phyloP scores from a whole-genome alignment of 1,140 invertebrate genomes.

The Hylaeus anthracinus region DNA sequence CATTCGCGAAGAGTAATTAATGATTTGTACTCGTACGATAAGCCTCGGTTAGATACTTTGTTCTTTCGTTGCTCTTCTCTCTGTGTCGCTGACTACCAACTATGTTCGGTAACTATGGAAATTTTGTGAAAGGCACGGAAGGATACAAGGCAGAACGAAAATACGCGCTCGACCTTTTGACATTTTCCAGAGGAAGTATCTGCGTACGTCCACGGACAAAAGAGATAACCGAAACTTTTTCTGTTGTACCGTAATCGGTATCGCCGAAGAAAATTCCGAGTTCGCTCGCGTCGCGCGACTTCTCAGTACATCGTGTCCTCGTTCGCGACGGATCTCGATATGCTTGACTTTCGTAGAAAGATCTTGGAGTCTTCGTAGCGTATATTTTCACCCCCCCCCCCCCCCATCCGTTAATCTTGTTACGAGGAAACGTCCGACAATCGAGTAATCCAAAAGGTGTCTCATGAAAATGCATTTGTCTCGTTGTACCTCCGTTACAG shows the following conservation, averaged over 20 bases:
- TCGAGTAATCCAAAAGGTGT: no score
- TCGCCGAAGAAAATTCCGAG: background rate
- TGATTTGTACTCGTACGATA: constrained; percentile 54
- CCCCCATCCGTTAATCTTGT: background rate
- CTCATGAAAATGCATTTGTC: no score
- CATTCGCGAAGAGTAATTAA: constrained; percentile 32
- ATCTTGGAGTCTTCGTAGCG: background rate
- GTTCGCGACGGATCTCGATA: constrained; percentile 8
- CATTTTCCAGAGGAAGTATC: background rate
- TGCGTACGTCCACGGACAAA: background rate
- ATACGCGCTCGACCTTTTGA: constrained; percentile 14
- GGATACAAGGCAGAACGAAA: background rate
- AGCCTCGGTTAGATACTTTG: constrained; percentile 28
- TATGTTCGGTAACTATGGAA: constrained; percentile 40
- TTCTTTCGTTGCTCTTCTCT: constrained; percentile 50
- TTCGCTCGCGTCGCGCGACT: background rate
- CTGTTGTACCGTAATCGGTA: background rate
- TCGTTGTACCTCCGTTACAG: background rate
- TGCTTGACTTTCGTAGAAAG: background rate
- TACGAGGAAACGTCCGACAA: no score
- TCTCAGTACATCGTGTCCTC: constrained; percentile 38
- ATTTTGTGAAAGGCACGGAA: constrained; percentile 19
- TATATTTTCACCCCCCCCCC: background rate
- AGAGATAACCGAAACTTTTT: background rate
- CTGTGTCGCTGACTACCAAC: background rate